Percentiles rank a stretch among this genome's conserved stretches.
Evolutionary conservation across 2,113 vertebrate species (phyloP).

Genomic region (Xiphophorus couchianus): DNA sequence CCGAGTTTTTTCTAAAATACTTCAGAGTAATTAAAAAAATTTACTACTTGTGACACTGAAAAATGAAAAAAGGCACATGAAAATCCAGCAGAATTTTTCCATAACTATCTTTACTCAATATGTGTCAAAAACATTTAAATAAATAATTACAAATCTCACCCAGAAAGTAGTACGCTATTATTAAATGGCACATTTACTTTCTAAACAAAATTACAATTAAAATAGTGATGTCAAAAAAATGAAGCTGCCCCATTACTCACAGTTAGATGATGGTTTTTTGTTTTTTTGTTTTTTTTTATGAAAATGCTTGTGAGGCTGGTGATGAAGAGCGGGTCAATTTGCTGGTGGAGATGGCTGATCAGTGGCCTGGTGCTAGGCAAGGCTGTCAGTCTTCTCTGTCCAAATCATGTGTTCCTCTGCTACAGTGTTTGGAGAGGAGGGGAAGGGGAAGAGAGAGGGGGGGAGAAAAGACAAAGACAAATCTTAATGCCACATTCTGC

Average conservation of each 20-base stretch:
- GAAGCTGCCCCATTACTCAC: slow-evolving; percentile 82
- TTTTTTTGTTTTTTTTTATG: slow-evolving; percentile 88
- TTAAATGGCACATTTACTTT: not conserved
- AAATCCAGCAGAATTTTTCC: not conserved
- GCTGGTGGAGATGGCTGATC: slow-evolving; percentile 90
- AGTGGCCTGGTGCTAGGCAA: slow-evolving; percentile 90
- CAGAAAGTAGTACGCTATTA: slow-evolving; percentile 11
- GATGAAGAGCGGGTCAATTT: slow-evolving; percentile 87
- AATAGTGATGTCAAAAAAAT: not conserved
- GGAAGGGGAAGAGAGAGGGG: slow-evolving; percentile 24
- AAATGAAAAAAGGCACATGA: not conserved
- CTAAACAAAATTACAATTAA: not conserved
- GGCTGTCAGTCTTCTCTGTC: slow-evolving; percentile 95
- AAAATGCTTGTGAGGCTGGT: slow-evolving; percentile 88
- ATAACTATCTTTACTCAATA: slow-evolving; percentile 23
- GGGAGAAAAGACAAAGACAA: slow-evolving; percentile 66
- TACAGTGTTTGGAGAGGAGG: slow-evolving; percentile 56
- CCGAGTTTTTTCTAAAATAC: slow-evolving; percentile 2
- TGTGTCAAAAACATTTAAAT: slow-evolving; percentile 16
- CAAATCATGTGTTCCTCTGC: slow-evolving; percentile 84
- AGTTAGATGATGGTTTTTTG: slow-evolving; percentile 90
- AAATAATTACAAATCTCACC: slow-evolving; percentile 26
- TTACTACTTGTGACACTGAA: slow-evolving; percentile 13
- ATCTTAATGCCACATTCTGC: slow-evolving; percentile 74
- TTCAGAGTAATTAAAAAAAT: slow-evolving; percentile 4